Percentiles rank a stretch among this genome's conserved stretches.
Conservation (phyloP, 2,797 vertebrate species). For the Ataeniobius toweri region DNA sequence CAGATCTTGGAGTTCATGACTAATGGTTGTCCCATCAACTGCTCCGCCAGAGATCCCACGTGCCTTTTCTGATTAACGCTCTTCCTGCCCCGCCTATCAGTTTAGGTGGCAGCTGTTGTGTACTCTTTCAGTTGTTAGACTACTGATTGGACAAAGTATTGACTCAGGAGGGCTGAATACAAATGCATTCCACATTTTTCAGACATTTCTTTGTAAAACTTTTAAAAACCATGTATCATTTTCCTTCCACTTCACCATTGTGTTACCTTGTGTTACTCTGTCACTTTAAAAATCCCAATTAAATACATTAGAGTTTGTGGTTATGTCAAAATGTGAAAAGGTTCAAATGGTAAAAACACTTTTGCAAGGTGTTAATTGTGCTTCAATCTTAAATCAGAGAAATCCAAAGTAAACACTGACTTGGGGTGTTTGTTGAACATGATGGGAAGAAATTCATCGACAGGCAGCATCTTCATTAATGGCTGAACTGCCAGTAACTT, state of each 20-base stretch:
- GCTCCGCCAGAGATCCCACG: too few species aligned
- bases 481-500: constrained; percentile 77
- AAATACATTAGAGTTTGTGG: neutral
- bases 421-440: constrained; percentile 87
- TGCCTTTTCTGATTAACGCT: too few species aligned
- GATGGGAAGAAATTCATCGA: constrained; percentile 84
- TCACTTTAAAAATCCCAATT: neutral
- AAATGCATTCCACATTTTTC: neutral
- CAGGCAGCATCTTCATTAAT: constrained; percentile 80
- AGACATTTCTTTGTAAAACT: neutral
- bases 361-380: neutral
- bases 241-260: neutral
- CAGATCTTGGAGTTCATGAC: too few species aligned
- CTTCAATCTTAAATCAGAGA: neutral
- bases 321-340: neutral
- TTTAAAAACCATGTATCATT: neutral
- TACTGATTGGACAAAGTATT: neutral
- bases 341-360: neutral
- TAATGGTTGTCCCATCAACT: too few species aligned
- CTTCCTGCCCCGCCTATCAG: too few species aligned
- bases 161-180: neutral
- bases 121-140: too few species aligned
- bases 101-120: too few species aligned
- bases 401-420: constrained; percentile 59
- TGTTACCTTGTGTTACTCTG: neutral